Conservation (phyloP, 2,797 vertebrate species). For the Epinephelus awoara region DNA sequence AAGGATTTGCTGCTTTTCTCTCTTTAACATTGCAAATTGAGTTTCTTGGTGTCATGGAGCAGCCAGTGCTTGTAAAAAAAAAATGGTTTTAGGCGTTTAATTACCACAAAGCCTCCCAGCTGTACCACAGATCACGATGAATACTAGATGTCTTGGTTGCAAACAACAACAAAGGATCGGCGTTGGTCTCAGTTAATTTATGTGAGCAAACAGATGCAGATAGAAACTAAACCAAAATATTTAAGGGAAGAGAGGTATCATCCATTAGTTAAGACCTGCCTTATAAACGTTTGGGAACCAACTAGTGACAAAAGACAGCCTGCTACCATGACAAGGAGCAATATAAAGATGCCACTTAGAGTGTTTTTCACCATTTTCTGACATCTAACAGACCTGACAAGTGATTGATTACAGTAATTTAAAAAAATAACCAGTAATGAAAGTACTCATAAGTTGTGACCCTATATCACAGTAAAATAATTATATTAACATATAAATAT, state of each 20-base stretch:
- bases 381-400: too few species aligned
- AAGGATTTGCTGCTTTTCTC: background rate
- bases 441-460: too few species aligned
- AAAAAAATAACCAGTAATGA: too few species aligned
- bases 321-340: background rate
- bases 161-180: background rate
- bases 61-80: background rate
- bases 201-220: slow-evolving; percentile 2
- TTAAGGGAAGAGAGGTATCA: background rate
- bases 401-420: too few species aligned
- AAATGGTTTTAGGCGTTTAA: slow-evolving; percentile 18
- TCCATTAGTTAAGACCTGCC: background rate
- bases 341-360: background rate
- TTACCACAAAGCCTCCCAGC: background rate
- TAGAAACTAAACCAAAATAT: background rate
- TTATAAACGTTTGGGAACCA: background rate
- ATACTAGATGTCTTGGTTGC: background rate
- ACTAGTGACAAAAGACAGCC: background rate
- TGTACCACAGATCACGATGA: slow-evolving; percentile 1
- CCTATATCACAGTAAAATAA: too few species aligned
- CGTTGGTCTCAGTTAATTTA: background rate
- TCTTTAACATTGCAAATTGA: background rate
- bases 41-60: background rate
- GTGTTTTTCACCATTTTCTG: background rate
- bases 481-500: too few species aligned